Conservation (phyloP, 2,113 vertebrate species). For the Scomber japonicus region DNA sequence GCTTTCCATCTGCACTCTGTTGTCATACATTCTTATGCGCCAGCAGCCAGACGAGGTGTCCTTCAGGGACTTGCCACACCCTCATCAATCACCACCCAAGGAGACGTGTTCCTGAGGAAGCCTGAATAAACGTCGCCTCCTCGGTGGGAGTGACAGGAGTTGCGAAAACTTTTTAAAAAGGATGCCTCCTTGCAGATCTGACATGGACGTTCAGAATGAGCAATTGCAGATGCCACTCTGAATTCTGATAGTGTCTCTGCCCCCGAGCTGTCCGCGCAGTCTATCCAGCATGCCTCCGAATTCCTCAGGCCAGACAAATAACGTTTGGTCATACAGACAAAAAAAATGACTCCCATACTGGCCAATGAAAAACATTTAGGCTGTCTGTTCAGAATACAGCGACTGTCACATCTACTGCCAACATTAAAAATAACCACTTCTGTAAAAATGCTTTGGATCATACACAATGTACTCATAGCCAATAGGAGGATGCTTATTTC, state of each 20-base stretch:
- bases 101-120: conserved; percentile 18
- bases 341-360: conserved; percentile 28
- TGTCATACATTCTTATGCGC: conserved; percentile 32
- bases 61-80: conserved; percentile 41
- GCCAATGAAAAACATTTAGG: conserved; percentile 33
- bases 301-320: conserved; percentile 50
- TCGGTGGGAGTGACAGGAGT: conserved; percentile 13
- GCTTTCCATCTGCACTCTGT: conserved; percentile 19
- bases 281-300: conserved; percentile 24
- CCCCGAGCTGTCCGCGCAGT: conserved; percentile 14
- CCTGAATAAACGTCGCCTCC: conserved; percentile 44
- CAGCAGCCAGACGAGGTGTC: conserved; percentile 19
- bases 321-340: conserved; percentile 16
- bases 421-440: conserved; percentile 24
- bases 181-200: conserved; percentile 34
- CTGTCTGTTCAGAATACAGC: conserved; percentile 27
- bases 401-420: conserved; percentile 7
- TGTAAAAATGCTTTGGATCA: background rate
- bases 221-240: conserved; percentile 46
- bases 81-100: conserved; percentile 69
- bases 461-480: background rate
- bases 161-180: conserved; percentile 52
- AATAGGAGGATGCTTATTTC: background rate
- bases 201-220: conserved; percentile 57
- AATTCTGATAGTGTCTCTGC: conserved; percentile 58